Evolutionary conservation across 2,113 vertebrate genomes (phyloP).

Genomic region (Corythoichthys intestinalis): DNA sequence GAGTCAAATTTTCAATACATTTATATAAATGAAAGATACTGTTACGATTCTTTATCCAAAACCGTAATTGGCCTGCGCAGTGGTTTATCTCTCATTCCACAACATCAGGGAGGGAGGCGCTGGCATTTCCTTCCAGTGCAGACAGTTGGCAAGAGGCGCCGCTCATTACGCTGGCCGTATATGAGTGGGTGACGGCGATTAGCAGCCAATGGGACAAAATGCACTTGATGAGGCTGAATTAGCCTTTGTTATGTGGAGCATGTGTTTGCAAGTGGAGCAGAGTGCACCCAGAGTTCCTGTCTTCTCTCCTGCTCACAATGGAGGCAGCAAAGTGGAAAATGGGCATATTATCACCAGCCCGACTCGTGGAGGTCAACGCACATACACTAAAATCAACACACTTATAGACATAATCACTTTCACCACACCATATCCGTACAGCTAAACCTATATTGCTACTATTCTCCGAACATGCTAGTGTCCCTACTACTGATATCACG

Average conservation of each 20-base stretch:
- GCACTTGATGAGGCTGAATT: constrained; percentile 52
- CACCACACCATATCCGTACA: background rate
- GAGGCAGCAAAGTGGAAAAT: constrained; percentile 61
- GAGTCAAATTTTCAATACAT: background rate
- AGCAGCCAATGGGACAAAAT: constrained; percentile 50
- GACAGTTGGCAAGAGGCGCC: constrained; percentile 44
- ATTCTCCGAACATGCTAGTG: constrained; percentile 52
- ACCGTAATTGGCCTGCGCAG: constrained; percentile 35
- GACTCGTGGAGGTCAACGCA: constrained; percentile 27
- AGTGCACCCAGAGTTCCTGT: constrained; percentile 39
- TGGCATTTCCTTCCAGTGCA: constrained; percentile 40
- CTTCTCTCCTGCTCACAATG: constrained; percentile 50
- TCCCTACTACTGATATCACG: constrained; percentile 35
- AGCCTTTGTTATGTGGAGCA: constrained; percentile 41
- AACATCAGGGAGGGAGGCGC: constrained; percentile 20
- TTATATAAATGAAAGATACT: constrained; percentile 8
- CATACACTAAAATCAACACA: background rate
- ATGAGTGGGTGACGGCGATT: constrained; percentile 58
- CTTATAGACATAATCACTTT: background rate
- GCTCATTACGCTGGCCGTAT: constrained; percentile 43
- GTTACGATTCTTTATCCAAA: constrained; percentile 33
- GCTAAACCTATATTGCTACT: constrained; percentile 36
- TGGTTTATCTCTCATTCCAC: constrained; percentile 53
- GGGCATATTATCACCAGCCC: constrained; percentile 48
- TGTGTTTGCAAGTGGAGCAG: constrained; percentile 45